phyloP scores from a whole-genome alignment of 2,888 invertebrate genomes.

The Drosophila lutescens region DNA sequence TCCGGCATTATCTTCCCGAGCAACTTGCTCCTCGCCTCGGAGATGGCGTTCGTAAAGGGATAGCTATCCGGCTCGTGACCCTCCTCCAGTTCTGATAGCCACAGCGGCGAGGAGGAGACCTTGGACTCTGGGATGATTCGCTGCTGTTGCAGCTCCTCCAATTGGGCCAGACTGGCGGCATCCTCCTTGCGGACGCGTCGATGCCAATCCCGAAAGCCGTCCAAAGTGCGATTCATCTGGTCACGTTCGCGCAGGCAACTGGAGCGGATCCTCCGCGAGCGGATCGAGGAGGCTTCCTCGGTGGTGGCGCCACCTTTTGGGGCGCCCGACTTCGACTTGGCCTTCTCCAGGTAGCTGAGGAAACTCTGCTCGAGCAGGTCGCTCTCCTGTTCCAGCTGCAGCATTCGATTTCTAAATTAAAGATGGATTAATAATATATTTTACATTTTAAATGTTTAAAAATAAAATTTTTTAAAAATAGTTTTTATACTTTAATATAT shows the following conservation, averaged over 20 bases:
- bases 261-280: constrained; percentile 35
- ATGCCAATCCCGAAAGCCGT: constrained; percentile 48
- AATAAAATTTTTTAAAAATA: no score
- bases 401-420: constrained; percentile 75
- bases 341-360: constrained; percentile 73
- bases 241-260: constrained; percentile 54
- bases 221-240: constrained; percentile 48
- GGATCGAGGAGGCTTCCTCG: not conserved
- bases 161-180: not conserved
- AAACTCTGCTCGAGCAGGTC: constrained; percentile 81
- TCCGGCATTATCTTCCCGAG: constrained; percentile 24
- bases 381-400: constrained; percentile 82
- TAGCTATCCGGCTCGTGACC: constrained; percentile 51
- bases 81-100: constrained; percentile 47
- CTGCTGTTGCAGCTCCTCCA: constrained; percentile 9
- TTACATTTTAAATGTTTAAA: no score
- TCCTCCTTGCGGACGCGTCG: constrained; percentile 38
- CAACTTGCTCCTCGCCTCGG: constrained; percentile 56
- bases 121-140: not conserved
- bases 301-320: constrained; percentile 32
- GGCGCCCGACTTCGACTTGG: not conserved
- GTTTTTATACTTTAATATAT: no score
- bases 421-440: no score
- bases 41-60: constrained; percentile 66
- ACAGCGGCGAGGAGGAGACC: constrained; percentile 30